Conservation (phyloP, 1,140 invertebrate genomes). For the Maconellicoccus hirsutus region DNA sequence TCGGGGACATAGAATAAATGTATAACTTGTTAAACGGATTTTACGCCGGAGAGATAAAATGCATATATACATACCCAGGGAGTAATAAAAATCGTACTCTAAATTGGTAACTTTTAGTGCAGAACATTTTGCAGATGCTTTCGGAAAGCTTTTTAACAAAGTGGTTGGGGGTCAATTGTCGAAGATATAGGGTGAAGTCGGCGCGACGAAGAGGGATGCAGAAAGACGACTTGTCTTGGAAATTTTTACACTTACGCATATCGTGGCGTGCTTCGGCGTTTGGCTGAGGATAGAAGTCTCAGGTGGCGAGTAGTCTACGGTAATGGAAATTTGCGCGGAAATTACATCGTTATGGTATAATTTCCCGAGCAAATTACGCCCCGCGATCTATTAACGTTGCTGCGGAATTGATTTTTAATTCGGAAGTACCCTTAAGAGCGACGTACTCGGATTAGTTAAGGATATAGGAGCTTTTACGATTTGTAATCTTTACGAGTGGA, state of each 20-base stretch:
- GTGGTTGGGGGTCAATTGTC: neutral
- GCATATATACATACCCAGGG: neutral
- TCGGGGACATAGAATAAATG: neutral
- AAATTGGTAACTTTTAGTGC: conserved; percentile 9
- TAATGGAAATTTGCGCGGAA: neutral
- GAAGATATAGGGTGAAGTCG: neutral
- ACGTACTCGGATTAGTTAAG: no score
- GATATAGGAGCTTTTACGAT: no score
- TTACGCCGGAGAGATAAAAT: conserved; percentile 1
- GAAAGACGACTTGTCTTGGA: neutral
- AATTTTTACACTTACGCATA: neutral
- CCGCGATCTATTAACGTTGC: neutral
- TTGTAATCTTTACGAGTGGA: no score
- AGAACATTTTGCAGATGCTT: conserved; percentile 8
- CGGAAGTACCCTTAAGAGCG: neutral
- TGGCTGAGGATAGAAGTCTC: neutral
- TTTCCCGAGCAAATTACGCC: neutral
- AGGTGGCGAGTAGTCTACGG: neutral
- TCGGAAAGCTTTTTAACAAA: conserved; percentile 2
- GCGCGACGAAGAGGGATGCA: neutral
- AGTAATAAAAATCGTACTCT: conserved; percentile 9
- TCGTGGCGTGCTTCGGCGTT: neutral
- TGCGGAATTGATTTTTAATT: neutral
- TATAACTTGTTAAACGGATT: conserved; percentile 5
- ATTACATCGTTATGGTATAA: neutral